Evolutionary conservation across 2,113 vertebrate species (phyloP), one percentile per base, ranked within the genome.

Genomic region (Chionomys nivalis): DNA sequence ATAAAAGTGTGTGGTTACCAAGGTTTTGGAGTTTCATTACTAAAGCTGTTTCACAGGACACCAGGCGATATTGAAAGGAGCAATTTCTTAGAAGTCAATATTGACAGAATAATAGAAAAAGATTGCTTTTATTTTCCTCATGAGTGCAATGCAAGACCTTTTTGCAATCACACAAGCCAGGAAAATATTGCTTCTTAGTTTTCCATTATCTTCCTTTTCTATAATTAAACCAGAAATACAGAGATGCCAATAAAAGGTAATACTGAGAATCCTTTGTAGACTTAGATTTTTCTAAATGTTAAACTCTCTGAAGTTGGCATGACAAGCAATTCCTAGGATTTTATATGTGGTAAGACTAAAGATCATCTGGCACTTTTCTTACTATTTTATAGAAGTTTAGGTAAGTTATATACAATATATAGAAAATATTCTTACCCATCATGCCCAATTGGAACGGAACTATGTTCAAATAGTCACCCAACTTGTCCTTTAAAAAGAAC

Each of bases 81-180:
- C 49, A 93, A 82, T 93, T 96, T 98, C 47, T 81, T 94, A 86
- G 94, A 93, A 87, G 94, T 95, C 94, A 93, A 92, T 95, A 96
- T 96, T 97, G 92, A 95, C 94, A 96, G 79, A 90, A 93, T 79
- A 95, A 96, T 83, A 93, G 49, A 90, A 96, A 83, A 96, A 95
- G 44, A 96, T 94, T 94, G 26, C 85, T 94, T 97, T 92, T 94
- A 66, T 72, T 93, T 96, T 52, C 86, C 88, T 94, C 66, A n/a
- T 70, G 90, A 96, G 94, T 93, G 24, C 66, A 96, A 86, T 94
- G 76, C 11, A 93, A 89, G 70, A 94, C 39, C 61, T 96, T 94
- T 94, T 78, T 90, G 39, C 93, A 96, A 92, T 95, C 47, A 89
- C 14, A 92, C 10, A 86, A 90, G 63, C 81, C 88, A 95, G 31